phyloP scores from a whole-genome alignment of 2,797 vertebrate species.

The Onychomys torridus region DNA sequence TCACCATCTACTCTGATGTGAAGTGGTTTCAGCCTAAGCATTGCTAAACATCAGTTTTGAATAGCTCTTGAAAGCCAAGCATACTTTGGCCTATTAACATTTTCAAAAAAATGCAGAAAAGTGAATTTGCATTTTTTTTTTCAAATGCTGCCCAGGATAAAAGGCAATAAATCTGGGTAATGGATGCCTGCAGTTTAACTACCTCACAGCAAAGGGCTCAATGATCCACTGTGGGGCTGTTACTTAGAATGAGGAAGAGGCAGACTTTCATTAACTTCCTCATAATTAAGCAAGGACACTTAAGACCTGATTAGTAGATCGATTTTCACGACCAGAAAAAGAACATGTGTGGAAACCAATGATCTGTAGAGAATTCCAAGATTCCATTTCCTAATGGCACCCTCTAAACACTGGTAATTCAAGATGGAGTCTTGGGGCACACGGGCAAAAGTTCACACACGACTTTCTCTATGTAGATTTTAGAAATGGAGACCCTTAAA shows the following conservation, averaged over 20 bases:
- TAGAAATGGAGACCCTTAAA: slow-evolving; percentile 23
- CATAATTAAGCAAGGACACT: slow-evolving; percentile 72
- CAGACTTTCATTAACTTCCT: slow-evolving; percentile 72
- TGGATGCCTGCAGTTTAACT: slow-evolving; percentile 37
- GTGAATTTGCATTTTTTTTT: not conserved
- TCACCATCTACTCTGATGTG: slow-evolving; percentile 6
- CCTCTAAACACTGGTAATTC: not conserved
- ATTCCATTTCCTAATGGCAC: slow-evolving; percentile 48
- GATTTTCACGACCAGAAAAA: slow-evolving; percentile 69
- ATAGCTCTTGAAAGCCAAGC: slow-evolving; percentile 44
- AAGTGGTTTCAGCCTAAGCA: not conserved
- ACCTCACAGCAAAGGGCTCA: not conserved
- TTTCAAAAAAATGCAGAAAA: slow-evolving; percentile 42
- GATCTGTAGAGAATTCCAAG: slow-evolving; percentile 28
- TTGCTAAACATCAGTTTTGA: slow-evolving; percentile 31
- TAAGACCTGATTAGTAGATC: slow-evolving; percentile 58
- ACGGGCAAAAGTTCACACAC: not conserved
- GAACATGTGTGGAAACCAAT: slow-evolving; percentile 29
- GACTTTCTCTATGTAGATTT: not conserved
- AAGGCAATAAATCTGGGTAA: slow-evolving; percentile 46
- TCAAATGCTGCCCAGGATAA: not conserved
- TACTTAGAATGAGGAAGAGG: slow-evolving; percentile 53
- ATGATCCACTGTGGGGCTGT: not conserved
- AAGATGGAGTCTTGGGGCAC: not conserved
- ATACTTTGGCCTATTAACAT: slow-evolving; percentile 13